Base-by-base conservation (phyloP, 1,140 invertebrate genomes). In the Hyles vespertilio region DNA sequence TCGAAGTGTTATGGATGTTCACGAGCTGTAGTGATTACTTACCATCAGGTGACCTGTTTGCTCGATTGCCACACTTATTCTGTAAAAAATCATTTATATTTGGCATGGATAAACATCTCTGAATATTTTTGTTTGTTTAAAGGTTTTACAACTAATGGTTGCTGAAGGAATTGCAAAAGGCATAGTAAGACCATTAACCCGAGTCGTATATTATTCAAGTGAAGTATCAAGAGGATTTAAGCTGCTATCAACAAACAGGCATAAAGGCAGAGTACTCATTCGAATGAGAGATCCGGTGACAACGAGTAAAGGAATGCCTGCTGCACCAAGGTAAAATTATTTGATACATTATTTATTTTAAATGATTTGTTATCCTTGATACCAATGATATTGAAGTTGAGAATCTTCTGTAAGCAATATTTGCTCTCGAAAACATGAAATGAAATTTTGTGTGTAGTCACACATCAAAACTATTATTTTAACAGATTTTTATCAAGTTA, bases 251-350 rank as follows among this genome's bases (percentile, higher is more conserved):
- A 40, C 54, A 0, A 59, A 48, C 32, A 65, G 47, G 32, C 63
- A 74, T 12, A 64, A 51, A 32, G 71, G 71, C 0, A 60, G 60
- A 59, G 69, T 65, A n/a, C n/a, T 74, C 33, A 61, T 74, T 9
- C 65, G 47, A 47, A 67, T 74, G 57, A 64, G 44, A 32, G 64
- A 67, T 36, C 51, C 60, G 8, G 50, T 54, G 3, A 12, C 51
- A 7, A 33, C 53, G 9, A 57, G n/a, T 9, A 34, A 62, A 34
- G 58, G 56, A 8, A 48, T 68, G 33, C 50, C 56, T 10, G 58
- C 65, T 5, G 11, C 51, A 0, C 63, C 63, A 9, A 69, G 61
- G 69, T 72, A 60, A 55, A 48, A 44, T 10, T n/a, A 7, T 48
- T 10, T 2, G n/a, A 10, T 5, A 48, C n/a, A n/a, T 11, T n/a